Evolutionary conservation across 1,140 invertebrate species (phyloP).

Genomic region (Brachionus asplanchnoidis): DNA sequence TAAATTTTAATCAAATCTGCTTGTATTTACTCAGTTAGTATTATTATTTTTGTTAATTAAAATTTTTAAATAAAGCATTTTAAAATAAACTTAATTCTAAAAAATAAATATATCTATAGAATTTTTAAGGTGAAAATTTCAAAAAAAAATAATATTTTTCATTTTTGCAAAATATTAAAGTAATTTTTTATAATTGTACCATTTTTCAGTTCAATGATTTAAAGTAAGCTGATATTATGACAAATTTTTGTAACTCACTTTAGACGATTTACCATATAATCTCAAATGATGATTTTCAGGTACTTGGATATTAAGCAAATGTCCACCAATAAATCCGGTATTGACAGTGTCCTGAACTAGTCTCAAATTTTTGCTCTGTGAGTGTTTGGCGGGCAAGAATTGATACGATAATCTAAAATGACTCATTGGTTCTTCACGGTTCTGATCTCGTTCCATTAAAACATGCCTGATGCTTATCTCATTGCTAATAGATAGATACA

Average conservation of each 20-base stretch:
- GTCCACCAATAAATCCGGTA: constrained; percentile 19
- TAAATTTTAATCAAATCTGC: too few relatives aligned
- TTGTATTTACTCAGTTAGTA: too few relatives aligned
- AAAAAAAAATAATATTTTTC: too few relatives aligned
- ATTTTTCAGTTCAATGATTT: too few relatives aligned
- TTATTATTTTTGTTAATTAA: too few relatives aligned
- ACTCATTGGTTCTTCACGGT: not conserved
- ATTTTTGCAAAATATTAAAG: too few relatives aligned
- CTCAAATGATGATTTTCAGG: constrained; percentile 1
- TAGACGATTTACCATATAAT: not conserved
- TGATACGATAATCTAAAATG: constrained; percentile 4
- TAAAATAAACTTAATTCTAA: too few relatives aligned
- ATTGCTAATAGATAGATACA: constrained; percentile 12
- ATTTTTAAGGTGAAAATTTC: too few relatives aligned
- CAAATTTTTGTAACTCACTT: not conserved
- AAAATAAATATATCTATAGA: too few relatives aligned
- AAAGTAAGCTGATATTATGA: too few relatives aligned
- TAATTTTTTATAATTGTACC: too few relatives aligned
- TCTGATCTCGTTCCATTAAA: not conserved
- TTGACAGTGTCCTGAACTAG: constrained; percentile 10
- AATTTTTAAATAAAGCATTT: too few relatives aligned
- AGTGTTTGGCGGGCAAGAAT: not conserved
- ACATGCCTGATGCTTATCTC: not conserved
- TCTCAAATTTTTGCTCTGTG: not conserved
- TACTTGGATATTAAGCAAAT: constrained; percentile 15